phyloP scores from a whole-genome alignment of 2,888 invertebrate species.

The Macrosiphum euphorbiae region DNA sequence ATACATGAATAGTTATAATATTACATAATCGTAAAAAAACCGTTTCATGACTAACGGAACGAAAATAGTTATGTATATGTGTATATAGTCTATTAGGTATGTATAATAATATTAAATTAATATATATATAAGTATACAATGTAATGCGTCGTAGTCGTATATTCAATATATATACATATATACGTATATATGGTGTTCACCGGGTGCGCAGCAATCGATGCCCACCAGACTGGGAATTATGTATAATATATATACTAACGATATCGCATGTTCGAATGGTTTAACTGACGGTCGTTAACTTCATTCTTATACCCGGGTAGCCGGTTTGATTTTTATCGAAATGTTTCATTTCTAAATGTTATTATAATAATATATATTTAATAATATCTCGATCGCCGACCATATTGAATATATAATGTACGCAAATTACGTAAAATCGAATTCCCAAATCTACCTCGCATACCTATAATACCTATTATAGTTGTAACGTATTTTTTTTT shows the following conservation, averaged over 20 bases:
- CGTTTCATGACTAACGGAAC: neutral
- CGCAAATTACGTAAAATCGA: neutral
- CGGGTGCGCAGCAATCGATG: neutral
- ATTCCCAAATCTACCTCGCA: neutral
- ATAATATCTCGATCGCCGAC: conserved; percentile 7
- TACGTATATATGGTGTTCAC: neutral
- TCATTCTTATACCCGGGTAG: neutral
- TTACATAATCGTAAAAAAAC: neutral
- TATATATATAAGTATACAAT: neutral
- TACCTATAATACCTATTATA: neutral
- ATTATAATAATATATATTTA: neutral
- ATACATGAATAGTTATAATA: neutral
- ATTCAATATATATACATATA: neutral
- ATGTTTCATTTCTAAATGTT: neutral
- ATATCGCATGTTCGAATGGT: conserved; percentile 30
- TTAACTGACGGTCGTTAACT: conserved; percentile 38
- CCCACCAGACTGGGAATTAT: neutral
- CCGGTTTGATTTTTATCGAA: conserved; percentile 31
- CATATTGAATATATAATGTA: conserved; percentile 13
- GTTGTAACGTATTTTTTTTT: neutral
- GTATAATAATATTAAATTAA: too few relatives aligned
- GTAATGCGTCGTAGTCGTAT: neutral
- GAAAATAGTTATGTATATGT: neutral
- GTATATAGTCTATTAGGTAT: neutral
- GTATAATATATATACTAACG: neutral